Evolutionary conservation across 2,888 invertebrate genomes (phyloP).

Genomic region (Teleogryllus oceanicus): DNA sequence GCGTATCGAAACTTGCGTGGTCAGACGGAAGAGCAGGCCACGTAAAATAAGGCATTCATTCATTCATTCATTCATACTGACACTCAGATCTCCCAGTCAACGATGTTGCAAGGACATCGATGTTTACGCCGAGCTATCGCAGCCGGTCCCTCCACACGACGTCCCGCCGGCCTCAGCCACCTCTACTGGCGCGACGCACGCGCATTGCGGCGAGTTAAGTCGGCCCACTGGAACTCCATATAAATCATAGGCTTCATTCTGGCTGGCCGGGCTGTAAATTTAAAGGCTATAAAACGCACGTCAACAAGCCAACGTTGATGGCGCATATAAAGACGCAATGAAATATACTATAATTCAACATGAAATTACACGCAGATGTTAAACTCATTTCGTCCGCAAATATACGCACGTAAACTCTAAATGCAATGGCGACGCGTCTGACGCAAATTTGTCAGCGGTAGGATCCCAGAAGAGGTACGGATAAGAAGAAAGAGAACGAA

Average conservation of each 20-base stretch:
- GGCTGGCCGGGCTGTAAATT: not conserved
- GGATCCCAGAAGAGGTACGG: not conserved
- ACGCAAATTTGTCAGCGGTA: not conserved
- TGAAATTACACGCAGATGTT: conserved; percentile 1
- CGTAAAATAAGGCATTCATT: too few relatives aligned
- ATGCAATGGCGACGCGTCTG: not conserved
- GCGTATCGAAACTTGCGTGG: too few relatives aligned
- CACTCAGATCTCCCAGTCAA: too few relatives aligned
- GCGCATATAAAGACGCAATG: conserved; percentile 18
- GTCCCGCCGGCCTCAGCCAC: too few relatives aligned
- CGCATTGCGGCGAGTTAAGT: not conserved
- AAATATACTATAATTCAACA: conserved; percentile 18
- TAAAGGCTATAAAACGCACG: not conserved
- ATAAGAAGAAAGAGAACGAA: too few relatives aligned
- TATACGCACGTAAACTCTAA: not conserved
- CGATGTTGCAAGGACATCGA: too few relatives aligned
- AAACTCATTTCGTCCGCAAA: not conserved
- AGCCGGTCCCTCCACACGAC: too few relatives aligned
- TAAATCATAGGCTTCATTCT: conserved; percentile 18
- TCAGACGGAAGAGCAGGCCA: too few relatives aligned
- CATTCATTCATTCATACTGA: too few relatives aligned
- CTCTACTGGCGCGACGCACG: too few relatives aligned
- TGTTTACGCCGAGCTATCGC: too few relatives aligned
- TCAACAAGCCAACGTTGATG: conserved; percentile 18
- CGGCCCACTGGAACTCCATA: not conserved